A percentile compares a stretch with the other conserved stretches of the same genome.
Evolutionary conservation across 2,797 vertebrate species (phyloP).

Genomic region (Pangasius larnaudii): DNA sequence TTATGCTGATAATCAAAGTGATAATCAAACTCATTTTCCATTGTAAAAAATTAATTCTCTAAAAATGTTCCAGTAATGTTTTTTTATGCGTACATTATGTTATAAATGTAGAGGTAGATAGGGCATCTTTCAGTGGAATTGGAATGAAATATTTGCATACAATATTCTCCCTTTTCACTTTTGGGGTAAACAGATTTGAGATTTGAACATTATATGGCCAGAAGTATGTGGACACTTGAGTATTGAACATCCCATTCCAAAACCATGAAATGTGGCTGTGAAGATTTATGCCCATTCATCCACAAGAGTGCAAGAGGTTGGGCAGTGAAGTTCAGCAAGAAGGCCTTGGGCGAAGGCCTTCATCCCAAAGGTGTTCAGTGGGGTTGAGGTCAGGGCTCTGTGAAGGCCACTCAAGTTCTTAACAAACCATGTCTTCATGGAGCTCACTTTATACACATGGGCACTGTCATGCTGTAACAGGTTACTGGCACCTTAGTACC

Average conservation of each 20-base stretch:
- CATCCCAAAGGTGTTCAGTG: background rate
- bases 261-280: background rate
- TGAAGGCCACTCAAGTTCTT: background rate
- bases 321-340: background rate
- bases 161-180: background rate
- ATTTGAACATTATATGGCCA: background rate
- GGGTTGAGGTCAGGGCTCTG: background rate
- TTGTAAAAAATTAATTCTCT: background rate
- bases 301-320: background rate
- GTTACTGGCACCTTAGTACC: background rate
- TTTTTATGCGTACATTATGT: background rate
- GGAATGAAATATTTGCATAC: background rate
- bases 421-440: background rate
- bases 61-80: background rate
- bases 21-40: background rate
- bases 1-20: background rate
- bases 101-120: background rate
- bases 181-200: background rate
- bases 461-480: background rate
- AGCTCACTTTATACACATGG: background rate
- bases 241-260: background rate
- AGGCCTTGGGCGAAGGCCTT: background rate
- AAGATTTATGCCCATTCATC: background rate
- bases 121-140: background rate
- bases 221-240: background rate